A percentile compares a stretch with the other conserved stretches of the same genome.
These are phyloP conservation scores for Cryptomyrus ogoouensis DNA, from an alignment of 2,113 vertebrate genomes.

Conservation along the genomic window DNA sequence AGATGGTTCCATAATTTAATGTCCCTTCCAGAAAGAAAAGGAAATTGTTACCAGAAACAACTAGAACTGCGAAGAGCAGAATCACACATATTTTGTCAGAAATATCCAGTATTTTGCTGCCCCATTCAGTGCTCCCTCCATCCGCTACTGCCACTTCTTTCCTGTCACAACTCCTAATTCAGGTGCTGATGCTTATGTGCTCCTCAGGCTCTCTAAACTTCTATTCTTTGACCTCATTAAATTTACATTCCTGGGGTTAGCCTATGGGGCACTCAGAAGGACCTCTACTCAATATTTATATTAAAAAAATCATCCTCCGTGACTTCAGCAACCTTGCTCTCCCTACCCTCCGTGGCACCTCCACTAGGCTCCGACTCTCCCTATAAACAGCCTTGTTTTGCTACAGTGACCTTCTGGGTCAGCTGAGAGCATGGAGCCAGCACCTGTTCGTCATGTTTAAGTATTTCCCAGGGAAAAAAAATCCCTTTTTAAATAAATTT, in stretches of 20 bases:
- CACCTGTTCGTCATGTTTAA: neutral
- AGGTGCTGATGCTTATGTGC: neutral
- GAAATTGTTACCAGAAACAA: neutral
- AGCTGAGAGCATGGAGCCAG: neutral
- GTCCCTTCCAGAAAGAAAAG: neutral
- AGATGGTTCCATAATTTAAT: neutral
- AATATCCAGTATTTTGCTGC: neutral
- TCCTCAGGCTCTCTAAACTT: neutral
- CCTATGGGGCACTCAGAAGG: neutral
- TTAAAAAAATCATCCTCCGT: neutral
- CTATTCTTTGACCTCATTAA: neutral
- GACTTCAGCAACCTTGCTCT: neutral
- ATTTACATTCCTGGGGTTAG: constrained; percentile 3
- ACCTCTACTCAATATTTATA: neutral
- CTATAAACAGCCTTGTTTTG: neutral
- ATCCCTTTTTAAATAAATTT: neutral
- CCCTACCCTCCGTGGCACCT: neutral
- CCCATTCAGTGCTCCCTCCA: neutral
- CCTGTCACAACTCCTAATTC: neutral
- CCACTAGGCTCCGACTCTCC: neutral
- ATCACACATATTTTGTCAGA: neutral
- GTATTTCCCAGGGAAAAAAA: neutral
- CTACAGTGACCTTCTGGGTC: constrained; percentile 1
- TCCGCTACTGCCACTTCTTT: neutral
- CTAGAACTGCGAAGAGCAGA: neutral